phyloP scores from a whole-genome alignment of 2,888 invertebrate species.

The Synergus gifuensis region DNA sequence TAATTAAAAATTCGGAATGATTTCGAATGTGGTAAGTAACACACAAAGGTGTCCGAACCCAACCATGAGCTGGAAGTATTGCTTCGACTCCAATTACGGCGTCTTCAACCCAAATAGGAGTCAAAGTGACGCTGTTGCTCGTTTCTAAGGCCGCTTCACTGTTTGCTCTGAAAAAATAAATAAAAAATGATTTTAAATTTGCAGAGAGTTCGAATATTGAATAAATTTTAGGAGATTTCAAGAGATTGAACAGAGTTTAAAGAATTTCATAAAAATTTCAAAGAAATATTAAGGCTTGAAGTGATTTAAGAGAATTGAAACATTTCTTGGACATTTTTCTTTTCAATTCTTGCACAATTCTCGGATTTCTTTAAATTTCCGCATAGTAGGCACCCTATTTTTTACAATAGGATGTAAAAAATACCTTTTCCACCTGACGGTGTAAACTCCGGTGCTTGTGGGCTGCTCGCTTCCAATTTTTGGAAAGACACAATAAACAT shows the following conservation, averaged over 20 bases:
- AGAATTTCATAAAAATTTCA: neutral
- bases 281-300: too few species aligned
- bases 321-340: too few species aligned
- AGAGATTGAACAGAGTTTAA: neutral
- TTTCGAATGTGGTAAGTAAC: slow-evolving; percentile 86
- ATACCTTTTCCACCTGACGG: slow-evolving; percentile 81
- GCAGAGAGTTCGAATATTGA: too few species aligned
- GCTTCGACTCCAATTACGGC: slow-evolving; percentile 82
- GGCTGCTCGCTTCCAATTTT: slow-evolving; percentile 77
- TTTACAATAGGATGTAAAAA: too few species aligned
- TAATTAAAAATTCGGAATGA: slow-evolving; percentile 84
- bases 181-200: too few species aligned
- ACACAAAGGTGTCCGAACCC: slow-evolving; percentile 85
- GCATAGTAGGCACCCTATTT: too few species aligned
- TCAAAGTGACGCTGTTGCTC: slow-evolving; percentile 80
- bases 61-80: slow-evolving; percentile 86
- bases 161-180: slow-evolving; percentile 62
- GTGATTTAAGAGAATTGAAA: too few species aligned
- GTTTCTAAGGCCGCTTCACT: slow-evolving; percentile 70
- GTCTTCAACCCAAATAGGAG: slow-evolving; percentile 81
- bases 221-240: neutral
- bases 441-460: slow-evolving; percentile 79
- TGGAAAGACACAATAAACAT: slow-evolving; percentile 79
- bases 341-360: too few species aligned
- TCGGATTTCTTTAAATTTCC: too few species aligned